These are phyloP conservation scores for Sesamia nonagrioides DNA, from an alignment of 1,140 invertebrate species.

Conservation along the genomic window DNA sequence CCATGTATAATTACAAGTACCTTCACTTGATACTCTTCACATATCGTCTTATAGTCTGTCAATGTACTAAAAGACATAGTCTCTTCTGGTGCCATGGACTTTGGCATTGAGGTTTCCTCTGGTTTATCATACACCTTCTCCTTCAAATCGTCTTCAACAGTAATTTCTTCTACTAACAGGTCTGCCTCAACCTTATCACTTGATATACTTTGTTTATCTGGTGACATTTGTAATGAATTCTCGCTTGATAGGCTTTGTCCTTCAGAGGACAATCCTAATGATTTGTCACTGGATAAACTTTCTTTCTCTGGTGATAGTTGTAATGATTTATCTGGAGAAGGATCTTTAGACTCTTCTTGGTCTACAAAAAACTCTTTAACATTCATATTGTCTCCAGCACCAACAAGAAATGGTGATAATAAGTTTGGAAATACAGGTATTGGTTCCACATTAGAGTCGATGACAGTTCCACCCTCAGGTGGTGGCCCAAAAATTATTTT, in stretches of 20 bases:
- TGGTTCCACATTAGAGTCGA: constrained; percentile 65
- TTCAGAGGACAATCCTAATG: constrained; percentile 38
- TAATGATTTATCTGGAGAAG: constrained; percentile 54
- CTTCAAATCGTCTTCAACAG: constrained; percentile 75
- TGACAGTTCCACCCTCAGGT: constrained; percentile 70
- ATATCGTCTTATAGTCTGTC: constrained; percentile 85
- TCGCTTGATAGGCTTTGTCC: constrained; percentile 65
- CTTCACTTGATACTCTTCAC: constrained; percentile 84
- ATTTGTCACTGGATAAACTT: constrained; percentile 44
- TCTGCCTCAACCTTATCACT: constrained; percentile 78
- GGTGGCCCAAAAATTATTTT: constrained; percentile 84
- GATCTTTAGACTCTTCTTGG: constrained; percentile 56
- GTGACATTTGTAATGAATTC: constrained; percentile 55
- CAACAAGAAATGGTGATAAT: constrained; percentile 76
- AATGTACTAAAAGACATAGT: constrained; percentile 81
- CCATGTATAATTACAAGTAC: constrained; percentile 69
- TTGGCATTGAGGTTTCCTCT: constrained; percentile 64
- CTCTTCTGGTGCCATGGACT: constrained; percentile 78
- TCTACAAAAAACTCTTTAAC: constrained; percentile 74
- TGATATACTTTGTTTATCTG: constrained; percentile 59
- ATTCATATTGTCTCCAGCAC: constrained; percentile 67
- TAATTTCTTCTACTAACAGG: constrained; percentile 82
- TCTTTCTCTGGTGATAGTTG: constrained; percentile 51
- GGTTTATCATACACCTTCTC: constrained; percentile 66
- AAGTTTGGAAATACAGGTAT: constrained; percentile 76